Evolutionary conservation across 2,797 vertebrate genomes (phyloP).

Genomic region (Pseudocheirus occidentalis): DNA sequence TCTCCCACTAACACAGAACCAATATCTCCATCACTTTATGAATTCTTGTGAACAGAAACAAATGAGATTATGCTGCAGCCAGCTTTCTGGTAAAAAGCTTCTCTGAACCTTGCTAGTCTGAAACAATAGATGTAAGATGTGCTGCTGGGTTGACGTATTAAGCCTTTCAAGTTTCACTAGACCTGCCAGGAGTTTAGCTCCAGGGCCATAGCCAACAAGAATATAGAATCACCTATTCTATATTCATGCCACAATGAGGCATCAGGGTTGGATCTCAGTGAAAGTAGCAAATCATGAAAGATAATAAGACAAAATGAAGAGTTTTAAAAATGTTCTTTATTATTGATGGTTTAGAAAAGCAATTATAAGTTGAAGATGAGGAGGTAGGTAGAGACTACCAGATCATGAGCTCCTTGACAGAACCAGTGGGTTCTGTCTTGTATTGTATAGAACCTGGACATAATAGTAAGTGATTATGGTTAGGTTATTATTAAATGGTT

Average conservation of each 20-base stretch:
- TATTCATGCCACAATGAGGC: neutral
- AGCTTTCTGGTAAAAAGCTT: neutral
- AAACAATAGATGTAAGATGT: neutral
- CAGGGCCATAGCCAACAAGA: neutral
- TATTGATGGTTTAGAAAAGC: slow-evolving; percentile 13
- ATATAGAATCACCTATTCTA: neutral
- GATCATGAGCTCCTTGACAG: neutral
- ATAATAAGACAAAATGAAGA: slow-evolving; percentile 30
- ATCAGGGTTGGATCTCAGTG: neutral
- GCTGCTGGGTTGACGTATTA: neutral
- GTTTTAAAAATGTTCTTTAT: slow-evolving; percentile 17
- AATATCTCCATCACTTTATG: neutral
- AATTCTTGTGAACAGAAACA: neutral
- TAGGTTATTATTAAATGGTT: neutral
- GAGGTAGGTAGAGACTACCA: neutral
- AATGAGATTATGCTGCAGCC: neutral
- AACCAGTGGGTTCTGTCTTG: neutral
- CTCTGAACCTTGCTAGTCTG: neutral
- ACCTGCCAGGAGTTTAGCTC: neutral
- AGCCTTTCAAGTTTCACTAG: neutral
- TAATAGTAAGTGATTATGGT: neutral
- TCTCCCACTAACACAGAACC: neutral
- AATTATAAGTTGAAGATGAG: slow-evolving; percentile 18
- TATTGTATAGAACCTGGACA: neutral
- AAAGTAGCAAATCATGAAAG: neutral